Conservation (phyloP, 2,888 invertebrate genomes). For the Oxycera nigricornis region DNA sequence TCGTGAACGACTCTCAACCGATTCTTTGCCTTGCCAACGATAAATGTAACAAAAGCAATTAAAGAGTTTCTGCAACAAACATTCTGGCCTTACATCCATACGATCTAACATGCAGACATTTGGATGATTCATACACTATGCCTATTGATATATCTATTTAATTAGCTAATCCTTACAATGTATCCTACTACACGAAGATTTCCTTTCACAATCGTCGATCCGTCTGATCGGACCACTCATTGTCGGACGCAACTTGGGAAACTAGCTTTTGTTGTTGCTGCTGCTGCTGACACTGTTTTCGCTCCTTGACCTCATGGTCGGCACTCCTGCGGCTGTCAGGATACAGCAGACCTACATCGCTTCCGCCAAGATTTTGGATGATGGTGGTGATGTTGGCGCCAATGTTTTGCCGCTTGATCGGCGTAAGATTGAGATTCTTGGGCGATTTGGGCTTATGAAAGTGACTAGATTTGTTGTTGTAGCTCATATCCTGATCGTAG, state of each 20-base stretch:
- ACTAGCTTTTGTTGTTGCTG: slow-evolving; percentile 46
- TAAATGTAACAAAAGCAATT: too few relatives aligned
- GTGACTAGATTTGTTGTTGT: slow-evolving; percentile 43
- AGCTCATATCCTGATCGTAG: slow-evolving; percentile 50
- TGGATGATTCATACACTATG: too few relatives aligned
- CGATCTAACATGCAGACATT: too few relatives aligned
- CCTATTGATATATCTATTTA: too few relatives aligned
- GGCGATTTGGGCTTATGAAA: slow-evolving; percentile 49
- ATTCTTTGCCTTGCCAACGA: too few relatives aligned
- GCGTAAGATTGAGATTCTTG: slow-evolving; percentile 55
- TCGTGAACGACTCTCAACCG: too few relatives aligned
- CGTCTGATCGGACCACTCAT: slow-evolving; percentile 58
- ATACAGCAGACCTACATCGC: slow-evolving; percentile 61
- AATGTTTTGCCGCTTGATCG: slow-evolving; percentile 58
- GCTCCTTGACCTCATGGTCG: slow-evolving; percentile 34
- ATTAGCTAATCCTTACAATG: too few relatives aligned
- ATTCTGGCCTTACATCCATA: too few relatives aligned
- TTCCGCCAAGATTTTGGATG: slow-evolving; percentile 63
- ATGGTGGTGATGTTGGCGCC: slow-evolving; percentile 63
- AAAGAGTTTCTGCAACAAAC: too few relatives aligned
- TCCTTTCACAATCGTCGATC: slow-evolving; percentile 60
- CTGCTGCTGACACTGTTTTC: slow-evolving; percentile 47
- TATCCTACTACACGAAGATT: slow-evolving; percentile 56
- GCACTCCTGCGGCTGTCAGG: slow-evolving; percentile 49
- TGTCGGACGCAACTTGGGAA: slow-evolving; percentile 49